Evolutionary conservation across 2,113 vertebrate species (phyloP), one percentile per base, ranked within the genome.

Genomic region (Leuciscus idus): DNA sequence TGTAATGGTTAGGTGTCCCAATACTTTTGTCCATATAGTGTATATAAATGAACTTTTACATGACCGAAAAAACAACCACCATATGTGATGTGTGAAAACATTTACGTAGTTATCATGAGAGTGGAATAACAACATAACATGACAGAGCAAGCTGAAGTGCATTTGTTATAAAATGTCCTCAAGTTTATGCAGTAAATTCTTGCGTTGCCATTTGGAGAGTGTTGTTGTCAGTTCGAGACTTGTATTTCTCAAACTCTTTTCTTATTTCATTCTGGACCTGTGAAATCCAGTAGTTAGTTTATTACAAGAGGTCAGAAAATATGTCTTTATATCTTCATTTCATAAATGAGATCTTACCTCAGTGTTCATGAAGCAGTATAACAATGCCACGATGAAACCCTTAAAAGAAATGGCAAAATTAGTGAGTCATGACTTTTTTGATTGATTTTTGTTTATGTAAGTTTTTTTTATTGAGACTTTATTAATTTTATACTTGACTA

Each of bases 341-440:
- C 30, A n/a, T 13, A 2, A 50, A 72, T n/a, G 15, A 77, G 2
- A 36, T 59, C 79, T 96, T 95, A 97, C 96, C 95, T 97, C 94
- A 68, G 93, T 90, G 28, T 97, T 97, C 90, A 97, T 91, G 90
- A 97, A 96, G 89, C 96, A 96, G 91, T 96, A 96, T 52, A 96
- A 93, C 75, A 96, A 92, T 30, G 95, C 96, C 62, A 97, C 96
- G 87, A 96, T 94, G 76, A 97, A 96, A 19, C 96, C 96, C 96
- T 96, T 83, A 23, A 30, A 52, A 84, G 87, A 92, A 72, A 86
- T 2, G 9, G 2, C 28, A 55, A n/a, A 36, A 5, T 61, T 61
- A 36, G 6, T 61, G 30, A 39, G 33, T 8, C 0, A 28, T n/a
- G 26, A 2, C 15, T 33, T 77, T 77, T 21, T 9, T 23, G 26